These are phyloP conservation scores for Champsocephalus gunnari DNA, from an alignment of 2,797 vertebrate species.

Conservation along the genomic window DNA sequence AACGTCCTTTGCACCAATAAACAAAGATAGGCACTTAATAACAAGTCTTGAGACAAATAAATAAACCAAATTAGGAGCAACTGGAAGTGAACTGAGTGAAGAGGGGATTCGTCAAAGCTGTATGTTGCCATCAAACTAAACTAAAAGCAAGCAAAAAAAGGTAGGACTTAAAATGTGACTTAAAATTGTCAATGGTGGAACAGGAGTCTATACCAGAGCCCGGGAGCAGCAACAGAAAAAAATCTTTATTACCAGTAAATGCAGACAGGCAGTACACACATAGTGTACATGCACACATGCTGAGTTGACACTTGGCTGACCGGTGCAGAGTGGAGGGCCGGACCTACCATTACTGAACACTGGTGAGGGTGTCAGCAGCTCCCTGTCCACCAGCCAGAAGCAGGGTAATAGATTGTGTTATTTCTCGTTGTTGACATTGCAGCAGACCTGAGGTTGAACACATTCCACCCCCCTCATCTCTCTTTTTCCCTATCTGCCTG, in stretches of 20 bases:
- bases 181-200: neutral
- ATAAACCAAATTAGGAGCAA: no score
- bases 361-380: conserved; percentile 69
- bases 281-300: conserved; percentile 55
- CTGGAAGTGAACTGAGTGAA: no score
- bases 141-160: neutral
- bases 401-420: conserved; percentile 82
- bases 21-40: no score
- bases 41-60: no score
- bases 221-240: neutral
- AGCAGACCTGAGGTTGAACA: conserved; percentile 57
- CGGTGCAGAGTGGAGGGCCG: conserved; percentile 66
- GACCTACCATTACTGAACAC: conserved; percentile 75
- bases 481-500: conserved; percentile 8
- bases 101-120: neutral
- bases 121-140: neutral
- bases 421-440: conserved; percentile 75
- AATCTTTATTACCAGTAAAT: neutral
- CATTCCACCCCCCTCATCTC: conserved; percentile 33
- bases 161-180: neutral
- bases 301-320: conserved; percentile 74
- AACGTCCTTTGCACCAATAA: no score
- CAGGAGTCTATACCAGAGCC: neutral
- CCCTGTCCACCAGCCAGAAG: conserved; percentile 65
- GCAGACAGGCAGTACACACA: conserved; percentile 13